These are phyloP conservation scores for Coracopsis vasa DNA, from an alignment of 2,113 vertebrate species.

Conservation along the genomic window DNA sequence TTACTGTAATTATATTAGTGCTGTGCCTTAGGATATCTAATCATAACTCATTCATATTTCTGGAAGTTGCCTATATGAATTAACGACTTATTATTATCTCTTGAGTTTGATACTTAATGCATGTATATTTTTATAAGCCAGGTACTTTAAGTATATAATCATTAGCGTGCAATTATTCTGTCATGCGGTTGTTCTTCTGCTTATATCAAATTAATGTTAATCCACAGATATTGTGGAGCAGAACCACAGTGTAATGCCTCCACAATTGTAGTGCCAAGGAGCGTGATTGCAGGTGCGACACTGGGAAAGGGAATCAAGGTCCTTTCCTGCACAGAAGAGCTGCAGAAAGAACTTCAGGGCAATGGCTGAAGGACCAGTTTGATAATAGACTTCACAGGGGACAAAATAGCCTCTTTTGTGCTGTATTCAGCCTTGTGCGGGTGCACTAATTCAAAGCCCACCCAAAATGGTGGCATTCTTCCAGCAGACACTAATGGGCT, in stretches of 20 bases:
- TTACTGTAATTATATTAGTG: constrained; percentile 59
- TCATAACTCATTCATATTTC: constrained; percentile 59
- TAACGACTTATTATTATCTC: constrained; percentile 66
- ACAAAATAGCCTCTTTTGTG: not conserved
- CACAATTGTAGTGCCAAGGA: constrained; percentile 11
- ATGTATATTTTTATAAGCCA: constrained; percentile 64
- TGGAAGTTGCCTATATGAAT: constrained; percentile 54
- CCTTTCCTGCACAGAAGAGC: not conserved
- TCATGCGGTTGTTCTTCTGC: constrained; percentile 43
- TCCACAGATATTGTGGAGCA: constrained; percentile 45
- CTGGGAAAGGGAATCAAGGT: not conserved
- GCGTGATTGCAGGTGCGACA: not conserved
- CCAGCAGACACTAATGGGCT: not conserved
- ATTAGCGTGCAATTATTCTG: constrained; percentile 64
- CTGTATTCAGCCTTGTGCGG: not conserved
- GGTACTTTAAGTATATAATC: constrained; percentile 63
- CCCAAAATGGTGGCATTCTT: not conserved
- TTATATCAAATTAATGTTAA: constrained; percentile 58
- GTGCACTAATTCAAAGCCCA: not conserved
- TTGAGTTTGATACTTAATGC: constrained; percentile 57
- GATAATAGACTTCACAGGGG: not conserved
- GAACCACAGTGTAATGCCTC: constrained; percentile 22
- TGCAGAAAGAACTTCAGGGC: not conserved
- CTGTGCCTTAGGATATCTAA: constrained; percentile 49
- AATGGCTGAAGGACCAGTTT: not conserved